Base-by-base conservation (phyloP, 1,140 invertebrate genomes). In the Thalassaphorura encarpata region DNA sequence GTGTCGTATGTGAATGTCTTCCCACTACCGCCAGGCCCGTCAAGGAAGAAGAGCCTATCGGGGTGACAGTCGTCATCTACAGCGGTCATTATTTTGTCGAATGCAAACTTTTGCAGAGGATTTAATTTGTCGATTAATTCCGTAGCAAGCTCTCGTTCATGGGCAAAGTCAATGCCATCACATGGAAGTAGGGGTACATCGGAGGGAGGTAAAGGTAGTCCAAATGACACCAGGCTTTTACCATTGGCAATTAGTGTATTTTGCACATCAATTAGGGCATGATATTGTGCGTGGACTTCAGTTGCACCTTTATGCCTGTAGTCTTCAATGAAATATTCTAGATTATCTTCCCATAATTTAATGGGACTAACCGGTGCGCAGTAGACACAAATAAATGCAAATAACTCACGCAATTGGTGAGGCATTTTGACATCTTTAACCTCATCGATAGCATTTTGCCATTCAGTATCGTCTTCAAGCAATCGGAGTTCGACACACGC, bases 1-100 rank as follows among this genome's bases (percentile, higher is more conserved):
- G 36, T 16, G 11, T 45, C 46, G 43, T 59, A 58, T 2, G 55
- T 23, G 26, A 52, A 61, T 42, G 53, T 54, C 28, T 54, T 56
- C 28, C 54, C 54, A 42, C 54, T 50, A 3, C 47, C 54, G 19
- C 46, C 54, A 16, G 54, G 54, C 4, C 53, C 53, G 21, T 48
- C 42, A 15, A 55, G 16, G 24, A 33, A 48, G 42, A 55, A 55
- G 24, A 18, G 48, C 21, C 29, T 31, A 3, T 11, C 29, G n/a
- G 8, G 16, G 53, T 26, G 2, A 36, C 13, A 31, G n/a, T 4
- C 15, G 23, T 16, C 13, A n/a, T 19, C 6, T n/a, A 36, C 33
- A n/a, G 53, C 42, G 16, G 4, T 3, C 28, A 49, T 47, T 3
- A 55, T 46, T 36, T 13, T 24, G 3, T 46, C 42, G 24, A 21